Conservation (phyloP, 30 jellyfish, hydroid and myxozoan genomes). For the Chironex yamaguchii region DNA sequence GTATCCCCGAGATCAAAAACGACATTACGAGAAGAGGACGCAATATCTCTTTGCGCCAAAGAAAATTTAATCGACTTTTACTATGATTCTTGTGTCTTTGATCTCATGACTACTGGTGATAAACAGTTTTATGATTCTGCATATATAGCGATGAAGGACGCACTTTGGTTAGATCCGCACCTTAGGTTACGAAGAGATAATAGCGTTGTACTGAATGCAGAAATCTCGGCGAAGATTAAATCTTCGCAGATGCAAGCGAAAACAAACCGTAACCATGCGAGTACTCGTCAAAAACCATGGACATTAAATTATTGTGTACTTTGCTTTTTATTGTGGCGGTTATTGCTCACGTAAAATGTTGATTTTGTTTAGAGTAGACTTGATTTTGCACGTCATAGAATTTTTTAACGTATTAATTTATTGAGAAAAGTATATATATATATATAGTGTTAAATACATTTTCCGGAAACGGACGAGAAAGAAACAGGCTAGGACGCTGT, state of each 20-base stretch:
- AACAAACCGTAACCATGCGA: not conserved
- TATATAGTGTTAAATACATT: not conserved
- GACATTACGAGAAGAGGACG: slow-evolving; percentile 69
- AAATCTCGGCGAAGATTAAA: not conserved
- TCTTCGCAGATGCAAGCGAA: not conserved
- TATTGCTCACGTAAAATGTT: not conserved
- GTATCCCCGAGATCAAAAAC: slow-evolving; percentile 62
- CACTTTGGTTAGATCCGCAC: slow-evolving; percentile 81
- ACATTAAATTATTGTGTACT: not conserved
- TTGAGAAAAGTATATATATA: not conserved
- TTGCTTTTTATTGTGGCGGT: not conserved
- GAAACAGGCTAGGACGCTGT: no score
- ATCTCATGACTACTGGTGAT: slow-evolving; percentile 90
- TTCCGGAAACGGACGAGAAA: no score
- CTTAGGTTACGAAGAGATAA: slow-evolving; percentile 78
- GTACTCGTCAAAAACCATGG: not conserved
- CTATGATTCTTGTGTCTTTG: slow-evolving; percentile 91
- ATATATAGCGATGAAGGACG: slow-evolving; percentile 87
- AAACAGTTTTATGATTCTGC: slow-evolving; percentile 80
- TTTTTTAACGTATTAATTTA: not conserved
- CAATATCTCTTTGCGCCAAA: slow-evolving; percentile 55
- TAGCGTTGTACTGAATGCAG: slow-evolving; percentile 72
- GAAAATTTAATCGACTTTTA: slow-evolving; percentile 86
- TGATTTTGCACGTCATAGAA: not conserved
- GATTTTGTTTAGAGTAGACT: not conserved